Base-by-base conservation (phyloP, 2,888 invertebrate genomes). In the Ennomos quercinarius region DNA sequence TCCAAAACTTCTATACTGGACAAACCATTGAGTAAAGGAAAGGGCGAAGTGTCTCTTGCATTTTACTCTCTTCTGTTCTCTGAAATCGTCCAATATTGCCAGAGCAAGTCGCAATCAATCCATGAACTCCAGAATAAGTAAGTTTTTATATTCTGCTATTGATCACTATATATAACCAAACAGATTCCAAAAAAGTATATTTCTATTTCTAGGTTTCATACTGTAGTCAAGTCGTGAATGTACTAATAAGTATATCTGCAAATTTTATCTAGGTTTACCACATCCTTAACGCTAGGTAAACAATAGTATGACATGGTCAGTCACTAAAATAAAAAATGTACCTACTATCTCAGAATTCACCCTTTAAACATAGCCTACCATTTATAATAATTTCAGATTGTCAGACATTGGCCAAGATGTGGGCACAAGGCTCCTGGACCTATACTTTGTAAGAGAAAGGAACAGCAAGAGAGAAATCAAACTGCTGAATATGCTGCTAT, bases 1-100 rank as follows among this genome's bases (percentile, higher is more conserved):
- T 94, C 95, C 13, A 95, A 96, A 80, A 94, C 95, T 0, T 96
- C 96, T 67, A 98, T 98, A 73, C 93, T 98, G 13, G 98, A 99
- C 83, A 97, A 98, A 86, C 97, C 98, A 1, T 84, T 99, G 1
- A 98, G 98, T 72, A 97, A 97, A 90, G 98, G 98, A 8, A 98
- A 98, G 89, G 96, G 96, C 11, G 98, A 98, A 93, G 96, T 98
- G 57, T 98, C 98, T 48, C 89, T 98, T 52, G 97, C 98, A 72
- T 96, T 98, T 73, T 99, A 98, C 89, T 98, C 99, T 0, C 93
- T 99, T 47, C 93, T 99, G 57, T 99, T 99, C 87, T 99, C 99
- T 13, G 99, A 99, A 94, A 96, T 99, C 64, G 98, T 99, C 1
- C 98, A 99, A 84, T 99, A 99, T 89, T 98, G 98, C 78, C 99